Percentiles rank a stretch among this genome's conserved stretches.
phyloP scores from a whole-genome alignment of 2,888 invertebrate species.

The Hermaeophaga mercurialis region DNA sequence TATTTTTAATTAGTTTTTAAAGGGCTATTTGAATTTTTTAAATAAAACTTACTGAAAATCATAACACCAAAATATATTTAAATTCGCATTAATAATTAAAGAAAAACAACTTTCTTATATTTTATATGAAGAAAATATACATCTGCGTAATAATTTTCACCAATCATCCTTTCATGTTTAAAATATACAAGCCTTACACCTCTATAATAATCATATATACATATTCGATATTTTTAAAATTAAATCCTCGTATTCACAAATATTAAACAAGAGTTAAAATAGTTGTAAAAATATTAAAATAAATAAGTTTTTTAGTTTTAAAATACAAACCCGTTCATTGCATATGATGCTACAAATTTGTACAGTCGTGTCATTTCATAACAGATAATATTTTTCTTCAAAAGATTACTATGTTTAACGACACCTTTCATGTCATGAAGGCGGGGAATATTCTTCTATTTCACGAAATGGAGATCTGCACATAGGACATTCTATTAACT shows the following conservation, averaged over 20 bases:
- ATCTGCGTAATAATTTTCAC: conserved; percentile 31
- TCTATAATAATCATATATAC: conserved; percentile 33
- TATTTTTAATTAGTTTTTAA: too few species aligned
- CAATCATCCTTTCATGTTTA: conserved; percentile 22
- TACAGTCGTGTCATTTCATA: conserved; percentile 37
- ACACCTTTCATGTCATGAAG: conserved; percentile 51
- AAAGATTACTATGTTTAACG: conserved; percentile 6
- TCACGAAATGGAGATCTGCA: conserved; percentile 74
- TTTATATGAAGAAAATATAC: conserved; percentile 37
- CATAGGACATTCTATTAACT: conserved; percentile 84
- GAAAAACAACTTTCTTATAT: conserved; percentile 33
- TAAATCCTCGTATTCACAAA: conserved; percentile 21
- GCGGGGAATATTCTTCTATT: conserved; percentile 57
- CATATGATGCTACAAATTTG: conserved; percentile 40
- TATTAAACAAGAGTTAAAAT: conserved; percentile 30
- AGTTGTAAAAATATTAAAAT: conserved; percentile 31
- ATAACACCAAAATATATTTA: conserved; percentile 42
- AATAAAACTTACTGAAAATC: conserved; percentile 26
- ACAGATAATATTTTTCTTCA: conserved; percentile 17
- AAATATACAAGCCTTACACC: conserved; percentile 37
- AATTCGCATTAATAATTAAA: conserved; percentile 26
- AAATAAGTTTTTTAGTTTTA: conserved; percentile 29
- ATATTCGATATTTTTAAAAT: conserved; percentile 26
- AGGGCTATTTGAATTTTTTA: not conserved
- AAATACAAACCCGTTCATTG: conserved; percentile 39